Evolutionary conservation across 2,797 vertebrate genomes (phyloP).

Genomic region (Myripristis murdjan): DNA sequence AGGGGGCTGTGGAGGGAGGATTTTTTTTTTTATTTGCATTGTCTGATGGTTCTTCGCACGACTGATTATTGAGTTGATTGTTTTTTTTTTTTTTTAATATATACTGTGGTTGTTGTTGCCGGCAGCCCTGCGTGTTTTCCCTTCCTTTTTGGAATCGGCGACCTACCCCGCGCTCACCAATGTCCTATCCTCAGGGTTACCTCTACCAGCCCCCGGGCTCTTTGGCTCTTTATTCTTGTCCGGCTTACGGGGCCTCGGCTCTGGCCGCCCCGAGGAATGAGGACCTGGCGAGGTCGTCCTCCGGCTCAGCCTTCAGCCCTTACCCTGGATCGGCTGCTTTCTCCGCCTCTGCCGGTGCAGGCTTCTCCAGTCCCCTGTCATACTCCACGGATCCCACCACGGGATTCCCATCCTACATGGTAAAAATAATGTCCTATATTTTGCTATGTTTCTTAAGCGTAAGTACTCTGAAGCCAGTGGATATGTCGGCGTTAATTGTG

Average conservation of each 20-base stretch:
- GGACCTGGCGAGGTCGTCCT: slow-evolving; percentile 94
- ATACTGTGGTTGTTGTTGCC: slow-evolving; percentile 60
- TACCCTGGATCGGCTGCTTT: slow-evolving; percentile 98
- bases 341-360: slow-evolving; percentile 91
- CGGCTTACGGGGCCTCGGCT: slow-evolving; percentile 95
- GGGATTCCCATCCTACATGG: slow-evolving; percentile 98
- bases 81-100: slow-evolving; percentile 56
- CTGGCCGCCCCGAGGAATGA: slow-evolving; percentile 95
- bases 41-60: slow-evolving; percentile 78
- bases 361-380: slow-evolving; percentile 95
- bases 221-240: slow-evolving; percentile 97
- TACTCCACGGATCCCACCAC: slow-evolving; percentile 94
- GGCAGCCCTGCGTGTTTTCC: slow-evolving; percentile 60
- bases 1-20: slow-evolving; percentile 80
- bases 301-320: slow-evolving; percentile 94
- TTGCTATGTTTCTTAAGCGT: not conserved
- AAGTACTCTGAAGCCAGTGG: not conserved
- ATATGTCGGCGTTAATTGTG: not conserved
- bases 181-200: slow-evolving; percentile 99
- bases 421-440: slow-evolving; percentile 79
- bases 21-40: slow-evolving; percentile 78
- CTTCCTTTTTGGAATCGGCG: slow-evolving; percentile 74
- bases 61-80: slow-evolving; percentile 78
- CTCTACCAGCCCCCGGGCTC: slow-evolving; percentile 99
- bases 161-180: slow-evolving; percentile 83